phyloP scores from a whole-genome alignment of 2,113 vertebrate species.

The Ceyx cyanopectus region DNA sequence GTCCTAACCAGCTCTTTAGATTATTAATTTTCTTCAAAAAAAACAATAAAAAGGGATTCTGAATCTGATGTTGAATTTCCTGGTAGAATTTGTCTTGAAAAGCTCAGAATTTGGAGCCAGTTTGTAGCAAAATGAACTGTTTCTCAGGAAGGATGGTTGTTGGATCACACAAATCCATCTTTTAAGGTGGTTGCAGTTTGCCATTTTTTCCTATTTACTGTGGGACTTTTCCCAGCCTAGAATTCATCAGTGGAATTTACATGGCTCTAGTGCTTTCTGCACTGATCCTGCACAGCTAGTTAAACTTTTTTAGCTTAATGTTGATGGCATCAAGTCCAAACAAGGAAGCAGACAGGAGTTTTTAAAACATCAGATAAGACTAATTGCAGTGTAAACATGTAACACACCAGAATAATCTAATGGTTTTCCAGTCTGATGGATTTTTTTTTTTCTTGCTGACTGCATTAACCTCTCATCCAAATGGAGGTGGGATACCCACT shows the following conservation, averaged over 20 bases:
- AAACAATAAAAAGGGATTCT: not conserved
- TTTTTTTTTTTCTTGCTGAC: not conserved
- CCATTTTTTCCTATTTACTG: not conserved
- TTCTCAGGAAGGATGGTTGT: not conserved
- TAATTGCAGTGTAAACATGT: not conserved
- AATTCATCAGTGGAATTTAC: not conserved
- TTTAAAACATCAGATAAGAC: not conserved
- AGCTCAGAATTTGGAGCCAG: not conserved
- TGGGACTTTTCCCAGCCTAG: not conserved
- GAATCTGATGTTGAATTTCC: not conserved
- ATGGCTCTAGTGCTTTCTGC: not conserved
- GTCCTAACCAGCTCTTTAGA: not conserved
- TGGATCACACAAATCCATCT: rapidly evolving
- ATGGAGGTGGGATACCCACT: not conserved
- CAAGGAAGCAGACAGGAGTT: not conserved
- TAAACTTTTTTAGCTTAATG: not conserved
- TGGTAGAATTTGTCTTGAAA: not conserved
- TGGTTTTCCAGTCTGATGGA: not conserved
- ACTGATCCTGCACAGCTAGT: not conserved
- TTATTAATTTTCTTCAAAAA: not conserved
- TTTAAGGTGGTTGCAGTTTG: not conserved
- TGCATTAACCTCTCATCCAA: not conserved
- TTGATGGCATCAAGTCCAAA: not conserved
- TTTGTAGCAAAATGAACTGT: not conserved
- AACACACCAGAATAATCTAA: not conserved